Percentiles rank a stretch among this genome's conserved stretches.
These are phyloP conservation scores for Rhineura floridana DNA, from an alignment of 2,113 vertebrate species.

Conservation along the genomic window DNA sequence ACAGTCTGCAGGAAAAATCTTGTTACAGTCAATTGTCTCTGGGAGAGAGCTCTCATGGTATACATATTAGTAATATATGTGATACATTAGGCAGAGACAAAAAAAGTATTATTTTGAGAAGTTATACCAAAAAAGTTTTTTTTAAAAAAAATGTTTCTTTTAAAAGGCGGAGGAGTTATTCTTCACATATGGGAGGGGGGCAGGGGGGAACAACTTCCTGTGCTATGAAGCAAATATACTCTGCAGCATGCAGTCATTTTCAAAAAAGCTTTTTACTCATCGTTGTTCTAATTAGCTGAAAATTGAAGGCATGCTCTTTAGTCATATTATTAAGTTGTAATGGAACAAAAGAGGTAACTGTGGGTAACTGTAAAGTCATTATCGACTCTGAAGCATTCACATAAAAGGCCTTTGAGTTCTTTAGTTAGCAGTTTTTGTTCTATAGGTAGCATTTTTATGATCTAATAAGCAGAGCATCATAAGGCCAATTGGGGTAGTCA, in stretches of 20 bases:
- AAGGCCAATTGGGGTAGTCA: slow-evolving; percentile 24
- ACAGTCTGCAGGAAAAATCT: slow-evolving; percentile 42
- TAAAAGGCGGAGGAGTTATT: neutral
- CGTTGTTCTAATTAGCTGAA: slow-evolving; percentile 47
- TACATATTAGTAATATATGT: slow-evolving; percentile 24
- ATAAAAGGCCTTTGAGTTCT: neutral
- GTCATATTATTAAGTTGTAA: slow-evolving; percentile 30
- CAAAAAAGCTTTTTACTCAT: slow-evolving; percentile 36
- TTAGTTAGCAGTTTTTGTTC: slow-evolving; percentile 11
- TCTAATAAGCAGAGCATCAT: slow-evolving; percentile 7
- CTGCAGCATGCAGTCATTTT: slow-evolving; percentile 3
- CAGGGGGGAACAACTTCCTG: slow-evolving; percentile 11
- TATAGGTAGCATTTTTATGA: neutral
- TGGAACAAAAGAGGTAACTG: neutral
- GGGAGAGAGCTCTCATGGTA: neutral
- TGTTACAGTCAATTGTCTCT: slow-evolving; percentile 30
- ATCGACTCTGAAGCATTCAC: slow-evolving; percentile 20
- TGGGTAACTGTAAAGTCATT: slow-evolving; percentile 39
- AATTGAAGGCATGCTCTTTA: slow-evolving; percentile 33
- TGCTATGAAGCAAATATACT: neutral
- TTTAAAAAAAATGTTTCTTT: slow-evolving; percentile 8
- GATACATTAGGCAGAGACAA: slow-evolving; percentile 35
- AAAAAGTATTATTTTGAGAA: slow-evolving; percentile 37
- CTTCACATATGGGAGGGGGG: neutral
- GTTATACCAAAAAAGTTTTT: slow-evolving; percentile 16